Percentiles rank a stretch among this genome's conserved stretches.
Evolutionary conservation across 2,113 vertebrate species (phyloP).

Genomic region (Phyllopteryx taeniolatus): DNA sequence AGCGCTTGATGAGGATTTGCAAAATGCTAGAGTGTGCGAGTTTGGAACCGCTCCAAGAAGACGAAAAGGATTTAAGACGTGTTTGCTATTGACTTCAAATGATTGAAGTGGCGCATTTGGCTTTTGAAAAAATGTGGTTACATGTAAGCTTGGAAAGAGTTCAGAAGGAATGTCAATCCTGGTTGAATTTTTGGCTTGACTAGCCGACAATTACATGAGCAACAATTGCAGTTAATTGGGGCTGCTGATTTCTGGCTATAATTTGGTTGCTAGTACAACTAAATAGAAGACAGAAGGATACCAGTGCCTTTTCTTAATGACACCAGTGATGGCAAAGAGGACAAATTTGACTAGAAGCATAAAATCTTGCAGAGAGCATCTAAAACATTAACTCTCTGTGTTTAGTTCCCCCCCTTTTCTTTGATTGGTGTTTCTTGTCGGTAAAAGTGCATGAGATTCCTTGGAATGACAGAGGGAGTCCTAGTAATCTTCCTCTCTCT

Average conservation of each 20-base stretch:
- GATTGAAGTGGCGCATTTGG: not conserved
- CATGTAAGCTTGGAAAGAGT: not conserved
- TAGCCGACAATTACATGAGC: not conserved
- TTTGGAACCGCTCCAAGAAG: slow-evolving; percentile 11
- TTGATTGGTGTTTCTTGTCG: not conserved
- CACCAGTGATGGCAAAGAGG: not conserved
- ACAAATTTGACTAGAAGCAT: not conserved
- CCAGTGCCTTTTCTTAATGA: not conserved
- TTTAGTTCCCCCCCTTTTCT: not conserved
- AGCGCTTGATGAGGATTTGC: slow-evolving; percentile 43
- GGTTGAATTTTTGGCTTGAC: not conserved
- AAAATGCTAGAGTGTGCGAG: slow-evolving; percentile 15
- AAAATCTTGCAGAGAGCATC: not conserved
- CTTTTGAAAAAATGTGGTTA: not conserved
- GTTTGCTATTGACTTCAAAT: slow-evolving; percentile 12
- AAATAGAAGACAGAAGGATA: not conserved
- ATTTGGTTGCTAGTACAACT: not conserved
- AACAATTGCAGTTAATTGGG: not conserved
- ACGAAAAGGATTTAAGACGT: slow-evolving; percentile 2
- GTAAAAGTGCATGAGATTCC: not conserved
- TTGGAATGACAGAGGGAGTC: not conserved
- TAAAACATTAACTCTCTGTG: not conserved
- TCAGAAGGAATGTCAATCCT: not conserved
- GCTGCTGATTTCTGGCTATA: not conserved
- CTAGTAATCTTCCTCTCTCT: not conserved